Base-by-base conservation (phyloP, 2,888 invertebrate genomes). In the Caenorhabditis afra region DNA sequence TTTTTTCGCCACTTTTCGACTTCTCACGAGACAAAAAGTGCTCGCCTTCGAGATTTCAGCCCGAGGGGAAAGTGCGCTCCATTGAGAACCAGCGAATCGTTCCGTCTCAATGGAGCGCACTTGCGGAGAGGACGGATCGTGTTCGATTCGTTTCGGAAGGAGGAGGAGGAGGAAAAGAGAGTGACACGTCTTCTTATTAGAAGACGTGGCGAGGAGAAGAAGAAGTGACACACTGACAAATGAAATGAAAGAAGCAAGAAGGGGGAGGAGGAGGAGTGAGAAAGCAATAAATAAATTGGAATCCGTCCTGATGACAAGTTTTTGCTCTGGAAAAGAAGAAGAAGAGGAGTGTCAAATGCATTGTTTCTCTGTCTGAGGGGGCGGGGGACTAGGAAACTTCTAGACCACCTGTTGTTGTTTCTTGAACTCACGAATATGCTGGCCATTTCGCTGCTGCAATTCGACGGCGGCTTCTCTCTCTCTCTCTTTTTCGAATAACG, bases 251-350 rank as follows among this genome's bases (percentile, higher is more conserved):
- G 29, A 23, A 47, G 49, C n/a, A n/a, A 55, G 49, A 57, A 18
- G 18, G 52, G 35, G 35, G 12, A 16, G 22, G 41, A 52, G 50
- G 65, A 65, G 20, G 71, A 41, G 71, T 57, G 71, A 57, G 71
- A 57, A 57, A 64, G 73, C 64, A 73, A 73, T 73, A 73, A 73
- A 64, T 64, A 73, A 73, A 64, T 64, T 73, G 64, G 64, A 73
- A 71, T 71, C 71, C 20, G 45, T 20, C 58, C 23, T 22, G 57
- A 53, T 70, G 61, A 61, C 61, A 62, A 29, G 29, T 29, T 29
- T 29, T 3, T 7, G 7, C 7, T 29, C 4, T 7, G 7, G 29
- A 14, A 16, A 22, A 16, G 41, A 50, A 61, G 45, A 20, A 20
- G n/a, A 29, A 52, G 14, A 59, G 39, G 23, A 35, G 49, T 68